These are phyloP conservation scores for Ictalurus furcatus DNA, from an alignment of 2,113 vertebrate species.

Conservation along the genomic window DNA sequence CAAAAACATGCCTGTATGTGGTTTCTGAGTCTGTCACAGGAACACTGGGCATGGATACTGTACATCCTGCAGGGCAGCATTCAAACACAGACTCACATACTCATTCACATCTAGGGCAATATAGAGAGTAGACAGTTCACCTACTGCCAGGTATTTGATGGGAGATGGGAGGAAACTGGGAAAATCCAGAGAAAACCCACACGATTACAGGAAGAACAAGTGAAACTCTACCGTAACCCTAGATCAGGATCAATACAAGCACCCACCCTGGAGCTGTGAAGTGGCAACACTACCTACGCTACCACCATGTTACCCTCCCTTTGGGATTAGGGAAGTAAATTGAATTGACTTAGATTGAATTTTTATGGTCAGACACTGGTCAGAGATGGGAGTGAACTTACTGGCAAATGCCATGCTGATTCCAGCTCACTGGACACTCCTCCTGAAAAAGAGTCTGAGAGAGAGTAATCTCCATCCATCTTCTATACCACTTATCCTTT, in stretches of 20 bases:
- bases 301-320: too few relatives aligned
- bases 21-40: neutral
- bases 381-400: neutral
- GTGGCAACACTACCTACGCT: neutral
- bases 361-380: neutral
- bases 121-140: neutral
- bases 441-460: neutral
- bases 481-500: too few relatives aligned
- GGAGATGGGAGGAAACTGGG: neutral
- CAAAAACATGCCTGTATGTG: neutral
- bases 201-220: neutral
- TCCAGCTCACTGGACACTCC: slow-evolving; percentile 6
- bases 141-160: neutral
- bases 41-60: neutral
- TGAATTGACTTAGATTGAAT: neutral
- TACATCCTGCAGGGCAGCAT: neutral
- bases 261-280: neutral
- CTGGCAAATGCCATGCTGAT: neutral
- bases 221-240: neutral
- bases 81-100: neutral
- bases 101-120: neutral
- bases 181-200: neutral
- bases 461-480: neutral
- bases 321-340: neutral
- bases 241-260: neutral